Base-by-base conservation (phyloP, 2,888 invertebrate genomes). In the Notodonta dromedarius region DNA sequence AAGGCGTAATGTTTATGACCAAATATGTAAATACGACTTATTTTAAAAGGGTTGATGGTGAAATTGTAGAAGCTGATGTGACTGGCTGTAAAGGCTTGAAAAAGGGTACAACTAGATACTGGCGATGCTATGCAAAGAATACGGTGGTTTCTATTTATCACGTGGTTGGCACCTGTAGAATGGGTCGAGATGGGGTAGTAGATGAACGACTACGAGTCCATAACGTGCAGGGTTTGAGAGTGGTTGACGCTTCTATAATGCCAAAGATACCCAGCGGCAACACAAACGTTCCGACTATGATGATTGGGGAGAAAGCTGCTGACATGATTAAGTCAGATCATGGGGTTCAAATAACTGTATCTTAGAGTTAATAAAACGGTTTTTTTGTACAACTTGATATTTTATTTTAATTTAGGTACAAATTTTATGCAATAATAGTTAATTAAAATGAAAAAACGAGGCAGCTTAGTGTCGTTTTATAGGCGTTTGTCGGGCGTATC, bases 81-180 rank as follows among this genome's bases (percentile, higher is more conserved):
- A 91, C 93, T 0, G 94, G 91, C 0, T 96, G 96, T 76, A 86
- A 89, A 9, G 75, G 86, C 1, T 74, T 89, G 5, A 66, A 74
- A 0, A 94, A 94, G 77, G 94, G 90, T 24, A 89, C 94, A 0
- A 94, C 96, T 78, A 85, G 86, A 0, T 96, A 96, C 73, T 96
- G 96, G 95, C 89, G 89, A 54, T 96, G 96, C 74, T 94, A 95
- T 73, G 90, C 94, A 0, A 89, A 93, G 50, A 94, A 94, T 65
- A 85, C 94, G 16, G 94, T 94, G 0, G 86, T 93, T 40, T 94
- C 95, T 9, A 87, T 96, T 58, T 94, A 95, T 62, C 96, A 96
- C 79, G 94, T 94, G 44, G 94, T 94, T 0, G 93, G 94, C 0
- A 89, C 91, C 1, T 92, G 91, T 60, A 80, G 82, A 4, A 92